Evolutionary conservation across 30 jellyfish, hydroid and myxozoan species (phyloP).

Genomic region (Morbakka virulenta): DNA sequence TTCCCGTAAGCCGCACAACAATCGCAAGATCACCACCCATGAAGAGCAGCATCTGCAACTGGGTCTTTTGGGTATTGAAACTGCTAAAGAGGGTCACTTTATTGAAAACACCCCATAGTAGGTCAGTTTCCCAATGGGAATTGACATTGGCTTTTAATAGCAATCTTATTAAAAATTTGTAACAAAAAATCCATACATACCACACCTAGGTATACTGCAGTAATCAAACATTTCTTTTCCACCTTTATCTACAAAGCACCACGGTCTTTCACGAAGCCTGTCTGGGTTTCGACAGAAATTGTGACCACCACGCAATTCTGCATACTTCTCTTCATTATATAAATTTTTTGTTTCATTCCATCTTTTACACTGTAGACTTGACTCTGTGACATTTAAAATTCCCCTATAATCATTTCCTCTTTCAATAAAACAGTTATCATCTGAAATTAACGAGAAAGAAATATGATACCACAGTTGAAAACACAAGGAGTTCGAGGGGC

Average conservation of each 20-base stretch:
- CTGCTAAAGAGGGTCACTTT: too few species aligned
- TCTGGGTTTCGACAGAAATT: constrained; percentile 88
- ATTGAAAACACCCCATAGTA: background rate
- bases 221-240: constrained; percentile 56
- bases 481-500: background rate
- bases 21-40: too few species aligned
- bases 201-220: constrained; percentile 85
- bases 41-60: too few species aligned
- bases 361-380: constrained; percentile 28
- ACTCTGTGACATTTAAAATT: constrained; percentile 43
- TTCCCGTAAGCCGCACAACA: too few species aligned
- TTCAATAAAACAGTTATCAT: constrained; percentile 78
- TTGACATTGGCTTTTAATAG: background rate
- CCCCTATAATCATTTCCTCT: constrained; percentile 81
- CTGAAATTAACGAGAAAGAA: constrained; percentile 20
- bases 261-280: constrained; percentile 62
- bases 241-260: constrained; percentile 68
- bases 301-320: constrained; percentile 68
- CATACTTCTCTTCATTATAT: constrained; percentile 1
- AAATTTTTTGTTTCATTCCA: constrained; percentile 55
- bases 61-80: too few species aligned
- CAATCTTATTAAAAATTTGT: background rate
- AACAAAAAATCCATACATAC: constrained; percentile 31
- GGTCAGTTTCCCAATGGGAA: background rate
- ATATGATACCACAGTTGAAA: background rate